Conservation (phyloP, 2,888 invertebrate genomes). For the Dinocampus coccinellae region DNA sequence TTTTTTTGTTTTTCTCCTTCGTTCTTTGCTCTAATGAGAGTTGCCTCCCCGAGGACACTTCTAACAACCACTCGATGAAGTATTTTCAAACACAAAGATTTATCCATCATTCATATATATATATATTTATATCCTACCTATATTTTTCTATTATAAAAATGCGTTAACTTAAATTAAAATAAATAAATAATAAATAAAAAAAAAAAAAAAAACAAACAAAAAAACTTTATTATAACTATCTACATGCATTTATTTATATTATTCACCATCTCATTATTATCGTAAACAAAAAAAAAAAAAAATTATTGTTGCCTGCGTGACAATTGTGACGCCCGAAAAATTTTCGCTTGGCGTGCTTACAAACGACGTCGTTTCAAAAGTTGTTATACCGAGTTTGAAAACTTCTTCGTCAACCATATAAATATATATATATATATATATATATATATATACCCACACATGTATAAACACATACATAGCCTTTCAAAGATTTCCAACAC, state of each 20-base stretch:
- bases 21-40: slow-evolving; percentile 40
- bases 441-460: neutral
- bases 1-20: slow-evolving; percentile 25
- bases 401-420: slow-evolving; percentile 13
- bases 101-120: neutral
- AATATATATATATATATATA: neutral
- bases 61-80: slow-evolving; percentile 33
- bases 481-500: slow-evolving; percentile 6
- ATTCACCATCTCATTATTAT: slow-evolving; percentile 19
- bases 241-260: neutral
- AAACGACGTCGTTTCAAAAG: slow-evolving; percentile 28
- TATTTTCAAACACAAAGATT: slow-evolving; percentile 21
- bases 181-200: too few relatives aligned
- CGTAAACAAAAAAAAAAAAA: neutral
- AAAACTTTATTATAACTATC: neutral
- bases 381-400: slow-evolving; percentile 21
- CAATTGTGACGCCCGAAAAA: slow-evolving; percentile 18
- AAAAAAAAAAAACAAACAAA: too few relatives aligned
- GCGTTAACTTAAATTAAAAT: neutral
- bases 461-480: neutral
- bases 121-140: neutral
- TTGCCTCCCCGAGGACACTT: slow-evolving; percentile 33
- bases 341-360: slow-evolving; percentile 30
- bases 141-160: neutral
- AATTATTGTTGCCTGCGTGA: slow-evolving; percentile 8